Percentiles rank a stretch among this genome's conserved stretches.
Conservation (phyloP, 2,797 vertebrate species). For the Falco peregrinus region DNA sequence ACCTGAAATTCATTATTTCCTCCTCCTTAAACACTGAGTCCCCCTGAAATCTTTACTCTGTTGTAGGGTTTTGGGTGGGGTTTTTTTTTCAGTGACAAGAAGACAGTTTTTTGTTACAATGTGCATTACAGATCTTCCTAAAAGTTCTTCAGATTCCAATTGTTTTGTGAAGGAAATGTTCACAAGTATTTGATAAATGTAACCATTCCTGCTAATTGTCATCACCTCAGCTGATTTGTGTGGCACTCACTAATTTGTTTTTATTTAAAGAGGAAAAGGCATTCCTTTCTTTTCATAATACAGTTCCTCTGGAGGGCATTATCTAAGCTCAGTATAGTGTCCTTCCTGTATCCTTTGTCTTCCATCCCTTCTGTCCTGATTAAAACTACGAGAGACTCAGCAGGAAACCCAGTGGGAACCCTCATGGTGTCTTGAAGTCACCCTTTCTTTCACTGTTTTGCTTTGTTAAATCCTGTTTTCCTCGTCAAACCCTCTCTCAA, state of each 20-base stretch:
- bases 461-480: neutral
- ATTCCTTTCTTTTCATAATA: neutral
- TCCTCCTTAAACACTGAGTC: neutral
- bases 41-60: neutral
- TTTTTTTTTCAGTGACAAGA: neutral
- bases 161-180: neutral
- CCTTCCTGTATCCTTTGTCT: neutral
- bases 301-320: neutral
- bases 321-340: neutral
- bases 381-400: conserved; percentile 5
- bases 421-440: neutral
- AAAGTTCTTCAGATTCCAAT: neutral
- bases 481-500: neutral
- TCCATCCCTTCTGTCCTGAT: neutral
- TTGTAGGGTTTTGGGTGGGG: too few relatives aligned
- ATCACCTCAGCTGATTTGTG: neutral
- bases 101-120: neutral
- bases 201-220: neutral
- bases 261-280: neutral
- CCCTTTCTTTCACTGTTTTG: neutral
- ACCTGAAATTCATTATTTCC: neutral
- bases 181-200: neutral
- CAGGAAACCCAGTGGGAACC: neutral
- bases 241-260: neutral
- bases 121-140: neutral